These are phyloP conservation scores for Drosophila macrothrix DNA, from an alignment of 2,888 invertebrate species.

Conservation along the genomic window DNA sequence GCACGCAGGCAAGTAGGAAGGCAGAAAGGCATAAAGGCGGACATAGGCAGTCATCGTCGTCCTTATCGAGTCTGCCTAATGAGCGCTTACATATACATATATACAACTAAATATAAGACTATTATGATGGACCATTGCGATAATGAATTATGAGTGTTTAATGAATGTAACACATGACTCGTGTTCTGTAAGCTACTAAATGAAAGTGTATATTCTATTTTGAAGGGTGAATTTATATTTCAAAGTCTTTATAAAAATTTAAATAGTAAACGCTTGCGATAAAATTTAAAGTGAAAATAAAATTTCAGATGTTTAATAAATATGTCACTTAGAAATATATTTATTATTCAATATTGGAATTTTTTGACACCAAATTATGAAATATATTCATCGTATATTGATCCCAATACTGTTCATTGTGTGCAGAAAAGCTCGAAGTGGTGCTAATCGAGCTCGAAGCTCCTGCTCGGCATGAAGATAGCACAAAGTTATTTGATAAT, in stretches of 20 bases:
- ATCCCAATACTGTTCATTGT: conserved; percentile 22
- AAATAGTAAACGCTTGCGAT: neutral
- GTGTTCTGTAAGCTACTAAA: neutral
- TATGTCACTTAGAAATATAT: neutral
- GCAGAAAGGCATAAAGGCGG: neutral
- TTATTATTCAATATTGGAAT: neutral
- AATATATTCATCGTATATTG: conserved; percentile 37
- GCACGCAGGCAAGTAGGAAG: neutral
- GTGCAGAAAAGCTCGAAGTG: neutral
- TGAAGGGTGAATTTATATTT: neutral
- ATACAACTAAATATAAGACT: conserved; percentile 13
- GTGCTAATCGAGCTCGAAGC: rapidly evolving
- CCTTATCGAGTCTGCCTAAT: conserved; percentile 35
- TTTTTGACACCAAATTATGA: neutral
- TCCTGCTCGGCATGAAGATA: neutral
- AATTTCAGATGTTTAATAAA: neutral
- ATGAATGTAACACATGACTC: conserved; percentile 18
- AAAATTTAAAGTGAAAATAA: neutral
- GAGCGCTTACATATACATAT: conserved; percentile 24
- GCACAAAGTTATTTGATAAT: conserved; percentile 20
- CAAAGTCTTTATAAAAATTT: neutral
- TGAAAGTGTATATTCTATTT: neutral
- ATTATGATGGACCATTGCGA: conserved; percentile 35
- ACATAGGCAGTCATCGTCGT: conserved; percentile 15
- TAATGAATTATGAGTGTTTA: conserved; percentile 39